Percentiles rank a stretch among this genome's conserved stretches.
Evolutionary conservation across 1,140 invertebrate species (phyloP).

Genomic region (Scaptomyza hsui): DNA sequence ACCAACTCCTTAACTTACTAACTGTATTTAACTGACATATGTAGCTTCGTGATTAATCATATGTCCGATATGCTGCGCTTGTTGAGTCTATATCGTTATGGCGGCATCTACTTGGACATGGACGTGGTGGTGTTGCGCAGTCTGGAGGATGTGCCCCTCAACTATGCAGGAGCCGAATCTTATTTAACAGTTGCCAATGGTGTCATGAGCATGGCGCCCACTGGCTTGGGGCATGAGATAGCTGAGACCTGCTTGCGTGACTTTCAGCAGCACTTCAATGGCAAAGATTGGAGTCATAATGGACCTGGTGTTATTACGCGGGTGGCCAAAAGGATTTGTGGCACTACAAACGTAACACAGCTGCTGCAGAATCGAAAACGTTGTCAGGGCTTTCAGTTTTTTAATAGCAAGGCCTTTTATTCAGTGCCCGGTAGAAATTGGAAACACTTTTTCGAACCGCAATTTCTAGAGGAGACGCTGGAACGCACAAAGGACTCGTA

Average conservation of each 20-base stretch:
- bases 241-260: slow-evolving; percentile 86
- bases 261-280: slow-evolving; percentile 86
- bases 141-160: slow-evolving; percentile 86
- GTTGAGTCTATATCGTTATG: slow-evolving; percentile 89
- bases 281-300: slow-evolving; percentile 88
- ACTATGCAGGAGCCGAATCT: slow-evolving; percentile 88
- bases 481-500: too few species aligned
- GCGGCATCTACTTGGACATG: slow-evolving; percentile 91
- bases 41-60: slow-evolving; percentile 85
- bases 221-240: slow-evolving; percentile 85
- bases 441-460: too few species aligned
- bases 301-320: slow-evolving; percentile 90
- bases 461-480: too few species aligned
- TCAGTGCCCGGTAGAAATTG: too few species aligned
- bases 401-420: too few species aligned
- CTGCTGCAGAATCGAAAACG: too few species aligned
- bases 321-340: slow-evolving; percentile 86
- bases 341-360: slow-evolving; percentile 84
- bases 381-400: too few species aligned
- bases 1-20: not conserved
- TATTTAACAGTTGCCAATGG: slow-evolving; percentile 86
- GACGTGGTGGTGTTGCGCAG: slow-evolving; percentile 89
- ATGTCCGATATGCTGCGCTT: slow-evolving; percentile 89
- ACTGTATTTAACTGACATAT: not conserved
- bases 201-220: slow-evolving; percentile 86